phyloP scores from a whole-genome alignment of 2,113 vertebrate genomes.

The Falcunculus frontatus region DNA sequence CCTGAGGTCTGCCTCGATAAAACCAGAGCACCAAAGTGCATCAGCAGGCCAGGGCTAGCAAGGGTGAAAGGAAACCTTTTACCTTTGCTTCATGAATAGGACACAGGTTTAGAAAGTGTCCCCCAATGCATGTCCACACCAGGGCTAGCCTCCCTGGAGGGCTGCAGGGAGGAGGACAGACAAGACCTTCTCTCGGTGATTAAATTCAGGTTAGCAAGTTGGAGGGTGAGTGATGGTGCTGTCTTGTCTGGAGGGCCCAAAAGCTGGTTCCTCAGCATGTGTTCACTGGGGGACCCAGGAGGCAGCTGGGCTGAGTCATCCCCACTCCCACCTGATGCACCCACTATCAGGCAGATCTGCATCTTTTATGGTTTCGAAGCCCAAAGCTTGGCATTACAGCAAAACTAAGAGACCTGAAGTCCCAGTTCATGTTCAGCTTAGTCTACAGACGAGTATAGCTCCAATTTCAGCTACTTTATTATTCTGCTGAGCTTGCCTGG shows the following conservation, averaged over 20 bases:
- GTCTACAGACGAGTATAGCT: neutral
- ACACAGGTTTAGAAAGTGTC: accelerated
- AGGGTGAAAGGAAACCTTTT: neutral
- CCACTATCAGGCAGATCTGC: neutral
- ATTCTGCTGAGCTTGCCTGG: neutral
- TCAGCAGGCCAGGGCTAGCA: neutral
- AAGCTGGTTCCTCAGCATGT: neutral
- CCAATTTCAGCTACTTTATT: neutral
- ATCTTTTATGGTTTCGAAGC: neutral
- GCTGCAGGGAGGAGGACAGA: neutral
- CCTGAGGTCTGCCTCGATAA: neutral
- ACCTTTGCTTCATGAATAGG: neutral
- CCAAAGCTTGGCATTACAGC: neutral
- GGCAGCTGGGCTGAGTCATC: neutral
- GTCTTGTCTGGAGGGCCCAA: neutral
- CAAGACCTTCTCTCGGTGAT: neutral
- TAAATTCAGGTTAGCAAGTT: neutral
- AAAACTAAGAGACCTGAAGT: neutral
- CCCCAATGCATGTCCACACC: neutral
- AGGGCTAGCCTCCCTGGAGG: neutral
- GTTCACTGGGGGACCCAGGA: neutral
- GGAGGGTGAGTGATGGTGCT: neutral
- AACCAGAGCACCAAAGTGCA: neutral
- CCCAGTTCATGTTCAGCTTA: neutral
- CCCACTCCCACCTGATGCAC: neutral